phyloP scores from a whole-genome alignment of 2,113 vertebrate species.

The Gadus macrocephalus region DNA sequence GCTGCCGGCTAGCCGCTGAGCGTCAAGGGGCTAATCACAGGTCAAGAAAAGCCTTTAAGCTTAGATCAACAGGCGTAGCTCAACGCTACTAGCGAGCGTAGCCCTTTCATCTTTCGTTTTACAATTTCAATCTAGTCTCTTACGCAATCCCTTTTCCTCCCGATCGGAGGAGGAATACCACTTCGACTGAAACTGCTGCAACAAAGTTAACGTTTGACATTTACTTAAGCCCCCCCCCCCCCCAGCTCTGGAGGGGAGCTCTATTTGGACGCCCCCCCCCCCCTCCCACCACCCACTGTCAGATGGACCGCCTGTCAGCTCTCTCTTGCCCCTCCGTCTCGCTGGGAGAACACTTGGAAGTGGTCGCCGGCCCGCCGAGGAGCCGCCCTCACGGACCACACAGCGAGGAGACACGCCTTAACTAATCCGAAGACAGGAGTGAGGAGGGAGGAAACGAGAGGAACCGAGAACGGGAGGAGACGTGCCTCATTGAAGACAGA shows the following conservation, averaged over 20 bases:
- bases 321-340: neutral
- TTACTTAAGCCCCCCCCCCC: too few species aligned
- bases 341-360: slow-evolving; percentile 48
- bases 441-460: slow-evolving; percentile 4
- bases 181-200: too few species aligned
- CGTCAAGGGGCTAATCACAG: slow-evolving; percentile 28
- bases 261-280: too few species aligned
- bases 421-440: too few species aligned
- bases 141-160: neutral
- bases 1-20: slow-evolving; percentile 18
- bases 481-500: neutral
- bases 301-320: slow-evolving; percentile 47
- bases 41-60: slow-evolving; percentile 28
- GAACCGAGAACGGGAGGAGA: slow-evolving; percentile 12
- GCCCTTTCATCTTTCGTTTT: neutral
- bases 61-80: slow-evolving; percentile 31
- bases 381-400: slow-evolving; percentile 48
- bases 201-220: too few species aligned
- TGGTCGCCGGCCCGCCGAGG: slow-evolving; percentile 61
- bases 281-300: slow-evolving; percentile 32
- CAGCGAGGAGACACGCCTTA: neutral
- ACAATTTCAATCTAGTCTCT: neutral
- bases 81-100: neutral
- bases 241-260: too few species aligned
- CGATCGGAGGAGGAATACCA: neutral